phyloP scores from a whole-genome alignment of 1,140 invertebrate species.

The Riptortus pedestris region DNA sequence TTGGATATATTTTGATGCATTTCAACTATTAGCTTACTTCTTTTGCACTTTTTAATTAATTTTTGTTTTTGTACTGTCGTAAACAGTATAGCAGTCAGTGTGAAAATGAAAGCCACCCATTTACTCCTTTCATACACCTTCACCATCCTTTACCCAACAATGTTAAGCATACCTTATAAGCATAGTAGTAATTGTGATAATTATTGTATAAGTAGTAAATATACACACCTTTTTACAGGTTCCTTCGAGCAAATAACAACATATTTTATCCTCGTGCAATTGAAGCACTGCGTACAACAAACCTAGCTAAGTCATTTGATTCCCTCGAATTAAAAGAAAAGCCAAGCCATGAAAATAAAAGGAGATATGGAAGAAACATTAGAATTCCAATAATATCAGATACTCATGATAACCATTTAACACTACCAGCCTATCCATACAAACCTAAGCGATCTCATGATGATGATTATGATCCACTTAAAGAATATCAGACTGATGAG shows the following conservation, averaged over 20 bases:
- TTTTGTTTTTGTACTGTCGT: too few relatives aligned
- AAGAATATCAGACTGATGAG: constrained; percentile 38
- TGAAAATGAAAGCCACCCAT: too few relatives aligned
- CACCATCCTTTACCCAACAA: too few relatives aligned
- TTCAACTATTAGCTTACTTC: too few relatives aligned
- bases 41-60: too few relatives aligned
- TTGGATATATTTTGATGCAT: too few relatives aligned
- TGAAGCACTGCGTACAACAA: constrained; percentile 53
- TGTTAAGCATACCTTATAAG: too few relatives aligned
- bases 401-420: constrained; percentile 13
- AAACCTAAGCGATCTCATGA: not conserved
- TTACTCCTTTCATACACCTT: too few relatives aligned
- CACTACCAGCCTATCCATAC: not conserved
- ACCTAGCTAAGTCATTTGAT: constrained; percentile 35
- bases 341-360: not conserved
- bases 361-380: constrained; percentile 2
- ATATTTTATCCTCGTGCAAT: constrained; percentile 62
- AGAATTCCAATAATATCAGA: not conserved
- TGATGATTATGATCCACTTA: constrained; percentile 16
- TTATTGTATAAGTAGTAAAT: too few relatives aligned
- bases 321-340: not conserved
- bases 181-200: too few relatives aligned
- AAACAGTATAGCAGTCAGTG: too few relatives aligned
- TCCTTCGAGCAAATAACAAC: constrained; percentile 56
- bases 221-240: constrained; percentile 28